Conservation (phyloP, 2,888 invertebrate genomes). For the Lepidocyrtinus sp. region DNA sequence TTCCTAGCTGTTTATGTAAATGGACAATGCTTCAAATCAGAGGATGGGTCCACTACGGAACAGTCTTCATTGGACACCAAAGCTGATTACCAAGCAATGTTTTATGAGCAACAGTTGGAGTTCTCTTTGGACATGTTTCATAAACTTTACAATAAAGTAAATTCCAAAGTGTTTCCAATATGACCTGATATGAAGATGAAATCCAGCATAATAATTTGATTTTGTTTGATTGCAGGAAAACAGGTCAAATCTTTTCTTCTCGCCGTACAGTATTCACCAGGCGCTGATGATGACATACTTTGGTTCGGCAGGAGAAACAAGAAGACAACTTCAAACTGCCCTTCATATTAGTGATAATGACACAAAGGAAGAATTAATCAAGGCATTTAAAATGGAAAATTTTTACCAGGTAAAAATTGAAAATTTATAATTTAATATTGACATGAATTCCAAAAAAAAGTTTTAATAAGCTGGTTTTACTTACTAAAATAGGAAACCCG, state of each 20-base stretch:
- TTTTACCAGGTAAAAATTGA: conserved; percentile 73
- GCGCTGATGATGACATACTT: conserved; percentile 86
- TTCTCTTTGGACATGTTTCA: conserved; percentile 67
- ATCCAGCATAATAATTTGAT: too few relatives aligned
- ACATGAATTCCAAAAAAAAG: background rate
- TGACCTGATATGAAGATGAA: background rate
- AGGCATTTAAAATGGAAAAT: conserved; percentile 83
- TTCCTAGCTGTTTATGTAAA: too few relatives aligned
- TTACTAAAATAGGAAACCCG: conserved; percentile 57
- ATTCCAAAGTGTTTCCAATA: too few relatives aligned
- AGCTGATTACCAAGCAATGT: conserved; percentile 52
- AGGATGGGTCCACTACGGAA: conserved; percentile 19
- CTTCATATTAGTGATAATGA: conserved; percentile 76
- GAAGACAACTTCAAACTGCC: conserved; percentile 78
- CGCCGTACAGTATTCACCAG: conserved; percentile 89
- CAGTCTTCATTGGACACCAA: conserved; percentile 24
- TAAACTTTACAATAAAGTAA: conserved; percentile 66
- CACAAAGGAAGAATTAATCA: conserved; percentile 80
- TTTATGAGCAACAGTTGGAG: conserved; percentile 60
- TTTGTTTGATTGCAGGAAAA: conserved; percentile 58
- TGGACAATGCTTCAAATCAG: conserved; percentile 53
- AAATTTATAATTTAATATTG: background rate
- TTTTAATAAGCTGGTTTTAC: too few relatives aligned
- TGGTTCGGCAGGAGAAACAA: conserved; percentile 82
- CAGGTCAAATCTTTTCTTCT: conserved; percentile 83